Base-by-base conservation (phyloP, 2,888 invertebrate species). In the Drosophila anomalata region DNA sequence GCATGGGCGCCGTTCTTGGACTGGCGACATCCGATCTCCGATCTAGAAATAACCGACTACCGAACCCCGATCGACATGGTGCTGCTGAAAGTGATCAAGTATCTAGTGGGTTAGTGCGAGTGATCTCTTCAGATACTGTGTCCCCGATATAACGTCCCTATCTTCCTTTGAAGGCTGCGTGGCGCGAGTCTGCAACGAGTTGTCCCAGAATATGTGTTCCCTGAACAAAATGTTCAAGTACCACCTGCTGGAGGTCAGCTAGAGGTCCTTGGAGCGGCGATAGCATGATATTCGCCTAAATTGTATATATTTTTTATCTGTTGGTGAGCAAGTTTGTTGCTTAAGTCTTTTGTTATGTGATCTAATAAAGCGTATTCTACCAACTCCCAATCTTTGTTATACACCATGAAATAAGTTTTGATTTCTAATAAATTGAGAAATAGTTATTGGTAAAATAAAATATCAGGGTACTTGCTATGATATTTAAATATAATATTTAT, bases 61-160 rank as follows among this genome's bases (percentile, higher is more conserved):
- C 41, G 42, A 22, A 11, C 12, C 2, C 44, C 44, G 12, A 44
- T 22, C 44, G 22, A 44, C 4, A 90, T 90, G 90, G 90, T 90
- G 78, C 78, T 90, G 60, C 75, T 90, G 65, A 82, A 77, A 82
- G 88, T 90, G 70, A 80, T 90, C 58, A 90, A 90, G 76, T 90
- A 90, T 82, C 80, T 90, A 65, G 81, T 89, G 68, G 90, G 90
- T 90, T 83, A 82, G 90, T 90, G 75, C 22, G 6, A 46, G 48
- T 41, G 53, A 52, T 63, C 11, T 4, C 31, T 31, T 17, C 29
- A 17, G 61, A 31, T 29, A 39, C 26, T 39, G 24, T 9, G 20
- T 7, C 9, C 48, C 8, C 17, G 22, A 31, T 36, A 41, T 29
- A 46, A 47, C 31, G 51, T 47, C 46, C 36, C 47, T 52, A 48